Base-by-base conservation (phyloP, 2,113 vertebrate species). In the Echinops telfairi region DNA sequence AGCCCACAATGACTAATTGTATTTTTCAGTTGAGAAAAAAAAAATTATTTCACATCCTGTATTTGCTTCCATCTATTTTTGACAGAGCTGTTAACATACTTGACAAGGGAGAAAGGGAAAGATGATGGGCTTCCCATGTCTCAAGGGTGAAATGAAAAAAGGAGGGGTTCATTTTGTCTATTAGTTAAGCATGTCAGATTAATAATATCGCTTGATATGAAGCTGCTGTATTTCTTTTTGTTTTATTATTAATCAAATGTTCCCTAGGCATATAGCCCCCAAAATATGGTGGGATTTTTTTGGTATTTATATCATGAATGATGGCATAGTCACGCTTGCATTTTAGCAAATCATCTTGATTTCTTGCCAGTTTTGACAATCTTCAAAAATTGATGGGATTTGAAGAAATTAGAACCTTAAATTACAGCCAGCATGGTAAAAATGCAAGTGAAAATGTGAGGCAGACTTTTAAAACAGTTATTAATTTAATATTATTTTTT, bases 51-150 rank as follows among this genome's bases (percentile, higher is more conserved):
- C 43, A 60, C 12, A 68, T 17, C 71, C 84, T 83, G 20, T 75
- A 15, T 78, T 77, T 83, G 22, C 6, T 77, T 92, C 53, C 23
- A 90, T 90, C 70, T 88, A 80, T 53, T 93, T 94, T 84, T 62
- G 12, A 87, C 33, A 57, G 93, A 70, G 6, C 62, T 71, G 33
- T 71, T 86, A 93, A 64, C 38, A 57, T 64, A 20, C 4, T 60
- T 94, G 77, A 20, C 38, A 84, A 25, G 19, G 29, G 80, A n/a
- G 5, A 23, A 43, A 1, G 3, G 11, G 36, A 60, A 62, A 76
- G 22, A 31, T 17, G 22, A 60, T 43, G 6, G 33, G 17, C 86
- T 0, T 83, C 17, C 2, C 25, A 58, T 5, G 83, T 75, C 25
- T 36, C 36, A 91, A 19, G 25, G 47, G 1, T 36, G 4, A n/a